Percentiles rank a stretch among this genome's conserved stretches.
Conservation (phyloP, 1,140 invertebrate genomes). For the Rhyacophila brunnea region DNA sequence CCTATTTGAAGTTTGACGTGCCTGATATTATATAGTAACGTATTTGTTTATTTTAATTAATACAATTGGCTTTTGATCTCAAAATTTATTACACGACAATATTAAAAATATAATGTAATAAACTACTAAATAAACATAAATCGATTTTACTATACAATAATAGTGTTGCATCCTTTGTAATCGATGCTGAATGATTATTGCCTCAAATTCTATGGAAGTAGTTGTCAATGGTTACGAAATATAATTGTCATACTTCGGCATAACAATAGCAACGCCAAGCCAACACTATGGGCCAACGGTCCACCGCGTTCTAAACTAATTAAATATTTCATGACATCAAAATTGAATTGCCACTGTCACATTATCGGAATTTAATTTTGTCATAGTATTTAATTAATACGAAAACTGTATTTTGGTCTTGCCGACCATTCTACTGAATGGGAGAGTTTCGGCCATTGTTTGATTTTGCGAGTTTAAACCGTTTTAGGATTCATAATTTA, state of each 20-base stretch:
- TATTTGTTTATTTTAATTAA: too few species aligned
- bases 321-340: conserved; percentile 24
- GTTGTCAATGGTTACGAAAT: too few species aligned
- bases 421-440: conserved; percentile 9
- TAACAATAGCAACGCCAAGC: conserved; percentile 9
- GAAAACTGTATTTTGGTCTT: conserved; percentile 17
- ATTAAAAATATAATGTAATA: too few species aligned
- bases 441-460: conserved; percentile 23
- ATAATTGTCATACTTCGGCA: conserved; percentile 12
- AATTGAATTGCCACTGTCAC: conserved; percentile 19
- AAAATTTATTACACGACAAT: too few species aligned
- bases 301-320: conserved; percentile 18
- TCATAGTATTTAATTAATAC: conserved; percentile 35
- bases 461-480: conserved; percentile 29
- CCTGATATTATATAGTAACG: too few species aligned
- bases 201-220: too few species aligned
- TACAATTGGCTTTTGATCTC: too few species aligned
- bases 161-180: too few species aligned
- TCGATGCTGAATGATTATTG: too few species aligned
- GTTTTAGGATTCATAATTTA: conserved; percentile 37
- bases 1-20: too few species aligned
- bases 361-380: conserved; percentile 33
- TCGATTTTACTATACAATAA: too few species aligned
- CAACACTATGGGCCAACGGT: background rate
- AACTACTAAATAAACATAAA: too few species aligned